phyloP scores from a whole-genome alignment of 2,113 vertebrate species.

The Seriola dumerili region DNA sequence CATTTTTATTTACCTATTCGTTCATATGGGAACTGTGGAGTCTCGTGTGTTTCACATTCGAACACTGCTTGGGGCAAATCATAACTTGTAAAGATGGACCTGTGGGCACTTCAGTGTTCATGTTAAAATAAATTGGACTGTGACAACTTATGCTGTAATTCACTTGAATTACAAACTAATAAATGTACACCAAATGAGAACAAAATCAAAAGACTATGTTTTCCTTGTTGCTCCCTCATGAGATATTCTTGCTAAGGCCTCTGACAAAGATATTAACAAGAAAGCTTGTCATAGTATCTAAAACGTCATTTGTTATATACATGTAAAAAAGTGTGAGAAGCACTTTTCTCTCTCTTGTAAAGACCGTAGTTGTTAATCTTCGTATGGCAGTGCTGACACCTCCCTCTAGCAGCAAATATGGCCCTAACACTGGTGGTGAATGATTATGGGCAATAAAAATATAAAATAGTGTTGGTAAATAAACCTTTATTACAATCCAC shows the following conservation, averaged over 20 bases:
- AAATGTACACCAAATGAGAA: too few species aligned
- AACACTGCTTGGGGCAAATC: not conserved
- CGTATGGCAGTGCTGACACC: not conserved
- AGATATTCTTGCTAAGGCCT: not conserved
- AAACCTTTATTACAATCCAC: conserved; percentile 85
- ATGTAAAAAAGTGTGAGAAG: not conserved
- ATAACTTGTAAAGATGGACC: not conserved
- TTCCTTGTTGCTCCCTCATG: not conserved
- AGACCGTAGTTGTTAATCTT: not conserved
- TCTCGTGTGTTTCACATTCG: not conserved
- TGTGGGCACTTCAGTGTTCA: not conserved
- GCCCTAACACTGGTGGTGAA: not conserved
- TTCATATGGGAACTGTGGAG: too few species aligned
- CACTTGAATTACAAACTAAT: too few species aligned
- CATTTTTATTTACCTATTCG: too few species aligned
- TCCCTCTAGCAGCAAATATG: not conserved
- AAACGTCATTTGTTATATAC: not conserved
- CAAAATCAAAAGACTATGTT: too few species aligned
- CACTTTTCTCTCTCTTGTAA: not conserved
- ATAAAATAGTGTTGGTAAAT: conserved; percentile 70
- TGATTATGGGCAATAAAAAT: not conserved
- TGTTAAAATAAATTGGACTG: too few species aligned
- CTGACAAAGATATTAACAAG: not conserved
- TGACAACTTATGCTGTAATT: too few species aligned
- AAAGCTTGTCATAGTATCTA: not conserved